Evolutionary conservation across 2,797 vertebrate species (phyloP), one percentile per base, ranked within the genome.

Genomic region (Neopelma chrysocephalum): DNA sequence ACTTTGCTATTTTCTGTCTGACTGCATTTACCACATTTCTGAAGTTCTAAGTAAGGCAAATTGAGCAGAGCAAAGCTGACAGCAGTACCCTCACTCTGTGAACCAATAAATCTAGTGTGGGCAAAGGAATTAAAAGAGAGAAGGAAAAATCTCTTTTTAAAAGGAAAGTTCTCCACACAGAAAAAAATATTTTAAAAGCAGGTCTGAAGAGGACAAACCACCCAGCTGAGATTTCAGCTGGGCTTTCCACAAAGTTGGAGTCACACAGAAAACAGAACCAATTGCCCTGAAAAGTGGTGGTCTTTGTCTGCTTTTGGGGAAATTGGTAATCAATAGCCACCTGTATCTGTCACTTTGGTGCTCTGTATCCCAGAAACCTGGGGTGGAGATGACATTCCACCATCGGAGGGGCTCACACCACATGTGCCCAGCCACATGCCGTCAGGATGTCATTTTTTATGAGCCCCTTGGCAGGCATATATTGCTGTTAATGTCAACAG

Each of bases 11-110:
- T 82, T 93, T 86, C 73, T 85, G 25, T 92, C 65, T 86, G 53
- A 65, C 32, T 45, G 40, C 32, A 15, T 91, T 76, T 94, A 65
- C 51, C 79, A 58, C 58, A 40, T 79, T 90, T 86, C 43, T 83
- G 40, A 53, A 94, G 26, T 29, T 12, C 6, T 57, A 86, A 54
- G 31, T 10, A 91, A 94, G 32, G 5, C 53, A 61, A 88, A 90
- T 14, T 17, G 80, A 94, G 71, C 51, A 76, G 15, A 92, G 73
- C 43, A 73, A 93, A 91, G 58, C 58, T 82, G 82, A 80, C 62
- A 79, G 87, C 71, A 71, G 45, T 6, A 70, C 14, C 47, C 20
- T 32, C 1, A 1, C 15, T 77, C 50, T 53, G 19, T 34, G 43
- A 91, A 56, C 57, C 9, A 60, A 21, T 23, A 82, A 83, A 93